A percentile compares a stretch with the other conserved stretches of the same genome.
Evolutionary conservation across 2,797 vertebrate species (phyloP).

Genomic region (Anniella stebbinsi): DNA sequence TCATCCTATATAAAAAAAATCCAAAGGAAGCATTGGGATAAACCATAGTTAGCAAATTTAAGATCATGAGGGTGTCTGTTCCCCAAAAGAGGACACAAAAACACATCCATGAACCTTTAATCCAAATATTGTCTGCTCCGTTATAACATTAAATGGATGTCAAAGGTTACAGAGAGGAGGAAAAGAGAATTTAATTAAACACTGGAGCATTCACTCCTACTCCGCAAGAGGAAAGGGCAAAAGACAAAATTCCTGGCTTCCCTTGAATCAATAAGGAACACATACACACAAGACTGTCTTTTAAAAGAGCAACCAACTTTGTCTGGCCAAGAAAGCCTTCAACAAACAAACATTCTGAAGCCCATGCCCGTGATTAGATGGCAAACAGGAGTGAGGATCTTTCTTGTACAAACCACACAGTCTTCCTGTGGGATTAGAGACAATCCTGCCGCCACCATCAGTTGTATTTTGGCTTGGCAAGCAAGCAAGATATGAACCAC

Average conservation of each 20-base stretch:
- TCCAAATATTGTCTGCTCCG: constrained; percentile 44
- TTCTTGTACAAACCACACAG: neutral
- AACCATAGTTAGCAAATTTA: neutral
- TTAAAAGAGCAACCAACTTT: constrained; percentile 27
- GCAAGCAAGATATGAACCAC: accelerated
- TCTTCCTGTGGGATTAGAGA: neutral
- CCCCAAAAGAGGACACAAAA: neutral
- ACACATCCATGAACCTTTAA: neutral
- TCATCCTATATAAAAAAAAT: neutral
- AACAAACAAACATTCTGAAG: neutral
- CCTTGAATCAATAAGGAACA: neutral
- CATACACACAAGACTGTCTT: neutral
- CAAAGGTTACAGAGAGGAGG: constrained; percentile 46
- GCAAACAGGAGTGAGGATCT: neutral
- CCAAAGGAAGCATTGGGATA: neutral
- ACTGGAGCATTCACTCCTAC: constrained; percentile 45
- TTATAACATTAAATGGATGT: constrained; percentile 17
- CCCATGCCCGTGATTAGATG: neutral
- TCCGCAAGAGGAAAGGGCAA: neutral
- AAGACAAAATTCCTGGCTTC: constrained; percentile 14
- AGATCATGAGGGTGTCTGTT: neutral
- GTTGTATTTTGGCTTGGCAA: constrained; percentile 10
- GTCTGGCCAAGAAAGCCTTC: constrained; percentile 24
- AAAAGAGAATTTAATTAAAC: constrained; percentile 64
- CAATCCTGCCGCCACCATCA: neutral